Evolutionary conservation across 2,113 vertebrate genomes (phyloP), one percentile per base, ranked within the genome.

Genomic region (Pseudorectes ferrugineus): DNA sequence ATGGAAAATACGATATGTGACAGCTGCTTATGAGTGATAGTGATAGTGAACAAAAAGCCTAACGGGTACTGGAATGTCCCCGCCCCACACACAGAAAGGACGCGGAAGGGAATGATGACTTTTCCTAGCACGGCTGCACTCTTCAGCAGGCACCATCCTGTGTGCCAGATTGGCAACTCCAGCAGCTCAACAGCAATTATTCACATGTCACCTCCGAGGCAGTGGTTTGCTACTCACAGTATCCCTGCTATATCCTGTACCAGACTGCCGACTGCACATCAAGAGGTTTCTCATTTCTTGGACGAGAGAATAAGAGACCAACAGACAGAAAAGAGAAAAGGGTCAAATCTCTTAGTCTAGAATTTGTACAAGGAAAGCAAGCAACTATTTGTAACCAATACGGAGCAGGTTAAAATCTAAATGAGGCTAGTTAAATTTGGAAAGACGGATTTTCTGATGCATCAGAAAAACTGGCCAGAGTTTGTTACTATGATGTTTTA

Each of bases 81-180:
- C 6, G 1, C 46, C 75, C 83, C 2, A 1, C 9, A 6, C 62
- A 72, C 49, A 78, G 71, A 92, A 94, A 91, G 88, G 54, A 71
- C 1, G 1, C 15, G 55, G 77, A 83, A 59, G 75, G 78, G 61
- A 77, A 89, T 14, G 77, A 86, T 68, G 77, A 38, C 82, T 94
- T 90, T 87, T 79, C 90, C 46, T 83, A 78, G 67, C 33, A 23
- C 1, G 42, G 66, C 70, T 36, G 35, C 28, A 45, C 67, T 79
- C 52, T 78, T 66, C 72, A 59, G 29, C 77, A 38, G 35, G 75
- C 40, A 42, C 55, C 63, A 18, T 93, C 72, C 67, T 71, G 45
- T 25, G 70, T 85, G 66, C 89, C 93, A 74, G 92, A 87, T 58
- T 95, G 96, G 95, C 85, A 85, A 67, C 85, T 96, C 82, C 93